These are phyloP conservation scores for Oeneis ivallda DNA, from an alignment of 2,888 invertebrate species.

Conservation along the genomic window DNA sequence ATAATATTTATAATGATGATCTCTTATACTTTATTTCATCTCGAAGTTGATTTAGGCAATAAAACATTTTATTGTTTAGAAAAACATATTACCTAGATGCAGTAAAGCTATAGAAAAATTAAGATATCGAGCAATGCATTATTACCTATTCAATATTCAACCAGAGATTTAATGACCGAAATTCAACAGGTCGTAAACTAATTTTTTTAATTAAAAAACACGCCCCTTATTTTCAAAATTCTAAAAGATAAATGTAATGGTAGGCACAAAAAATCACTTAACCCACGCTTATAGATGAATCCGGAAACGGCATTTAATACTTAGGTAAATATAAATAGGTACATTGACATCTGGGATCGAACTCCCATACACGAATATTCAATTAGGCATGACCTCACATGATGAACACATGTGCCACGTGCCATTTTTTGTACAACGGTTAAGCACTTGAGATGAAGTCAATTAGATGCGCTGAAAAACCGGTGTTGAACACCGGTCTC, in stretches of 20 bases:
- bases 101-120: too few relatives aligned
- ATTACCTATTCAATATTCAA: too few relatives aligned
- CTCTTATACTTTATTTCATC: background rate
- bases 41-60: too few relatives aligned
- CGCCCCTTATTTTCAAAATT: too few relatives aligned
- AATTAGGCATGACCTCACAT: conserved; percentile 57
- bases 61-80: too few relatives aligned
- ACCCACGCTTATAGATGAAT: conserved; percentile 17
- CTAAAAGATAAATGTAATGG: background rate
- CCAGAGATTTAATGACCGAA: too few relatives aligned
- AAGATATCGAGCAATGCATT: too few relatives aligned
- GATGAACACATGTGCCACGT: conserved; percentile 54
- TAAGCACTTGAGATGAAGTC: conserved; percentile 28
- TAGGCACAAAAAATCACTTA: conserved; percentile 18
- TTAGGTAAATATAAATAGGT: background rate
- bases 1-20: too few relatives aligned
- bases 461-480: conserved; percentile 5
- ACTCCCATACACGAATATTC: conserved; percentile 54
- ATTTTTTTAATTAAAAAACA: too few relatives aligned
- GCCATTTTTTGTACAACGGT: conserved; percentile 32
- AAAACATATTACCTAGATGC: too few relatives aligned
- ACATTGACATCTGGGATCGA: conserved; percentile 36
- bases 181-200: too few relatives aligned
- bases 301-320: conserved; percentile 25
- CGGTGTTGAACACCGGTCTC: conserved; percentile 5